Base-by-base conservation (phyloP, 2,113 vertebrate species). In the Calidris pygmaea region DNA sequence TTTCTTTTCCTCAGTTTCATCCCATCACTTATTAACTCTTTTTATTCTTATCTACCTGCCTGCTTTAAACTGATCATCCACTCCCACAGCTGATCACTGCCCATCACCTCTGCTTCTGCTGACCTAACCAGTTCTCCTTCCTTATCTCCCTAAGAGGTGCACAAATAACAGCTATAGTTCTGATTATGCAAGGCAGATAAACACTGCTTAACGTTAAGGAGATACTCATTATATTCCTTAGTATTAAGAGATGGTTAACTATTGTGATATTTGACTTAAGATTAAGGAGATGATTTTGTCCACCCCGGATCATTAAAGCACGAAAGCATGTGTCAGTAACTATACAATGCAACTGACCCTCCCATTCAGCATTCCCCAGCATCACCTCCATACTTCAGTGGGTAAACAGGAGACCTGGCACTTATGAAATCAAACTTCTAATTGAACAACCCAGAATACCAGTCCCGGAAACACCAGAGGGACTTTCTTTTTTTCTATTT, bases 351-450 rank as follows among this genome's bases (percentile, higher is more conserved):
- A 56, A 43, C 16, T 2, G 19, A 7, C 1, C 2, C 0, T 41
- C 17, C 4, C 4, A 34, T 30, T 7, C 24, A 41, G 4, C 14
- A 34, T n/a, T 72, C 6, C 17, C 5, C 18, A 62, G 18, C 1
- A 73, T 4, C 12, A 17, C 6, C 7, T 14, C 9, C 10, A 3
- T 9, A 15, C 0, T 43, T 68, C 2, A 23, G 4, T 1, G 23
- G 5, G 6, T 23, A 10, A 77, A 48, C 18, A 68, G 6, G 12
- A 55, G 12, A 39, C 5, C 7, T 37, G 27, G 3, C 3, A 65
- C 2, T 8, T 32, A 2, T 59, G 45, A 72, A 87, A 84, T 27
- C 5, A 65, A 68, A 53, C 2, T 41, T 85, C 24, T 41, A 41
- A 50, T 12, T 66, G 23, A 77, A 23, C 21, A 48, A 18, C 6